Base-by-base conservation (phyloP, 2,113 vertebrate genomes). In the Mustelus asterias region DNA sequence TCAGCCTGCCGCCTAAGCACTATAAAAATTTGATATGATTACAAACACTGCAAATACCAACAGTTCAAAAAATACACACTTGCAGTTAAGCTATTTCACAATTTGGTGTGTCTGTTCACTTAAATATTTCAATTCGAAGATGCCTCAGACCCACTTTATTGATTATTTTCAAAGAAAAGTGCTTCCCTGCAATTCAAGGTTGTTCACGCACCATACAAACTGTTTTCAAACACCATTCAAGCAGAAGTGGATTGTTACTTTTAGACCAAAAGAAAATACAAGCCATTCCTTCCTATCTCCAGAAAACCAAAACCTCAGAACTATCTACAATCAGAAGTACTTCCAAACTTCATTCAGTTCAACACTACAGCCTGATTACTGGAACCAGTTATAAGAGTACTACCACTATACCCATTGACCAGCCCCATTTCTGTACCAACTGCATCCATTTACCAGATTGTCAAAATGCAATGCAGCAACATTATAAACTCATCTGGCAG, bases 1-100 rank as follows among this genome's bases (percentile, higher is more conserved):
- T 95, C 94, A 44, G 94, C 69, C 94, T 72, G 94, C 94, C 69
- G 44, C 94, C 94, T 95, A 95, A 95, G 94, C 94, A 95, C 94
- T 95, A 70, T 72, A 95, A 95, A 95, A 94, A 70, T 72, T 95
- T 95, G 26, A 95, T 58, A 89, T 95, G 72, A 95, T 95, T 95
- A 95, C n/a, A 93, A 65, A 67, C 60, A 93, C 41, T 48, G 44
- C 67, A 95, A 72, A 95, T 16, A 72, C 69, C 94, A 72, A 95
- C 69, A 95, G 69, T 48, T 72, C 26, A 72, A 95, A 72, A 54
- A 95, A 93, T 93, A 93, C 33, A 93, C 60, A 72, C 58, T 54
- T 69, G 65, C 69, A 72, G 70, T 95, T 95, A 95, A 95, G 20
- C 69, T 33, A 76, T 48, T 95, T 26, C 13, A 48, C 69, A 72